A percentile compares a stretch with the other conserved stretches of the same genome.
These are phyloP conservation scores for Heliconius cydno DNA, from an alignment of 2,888 invertebrate genomes.

Conservation along the genomic window DNA sequence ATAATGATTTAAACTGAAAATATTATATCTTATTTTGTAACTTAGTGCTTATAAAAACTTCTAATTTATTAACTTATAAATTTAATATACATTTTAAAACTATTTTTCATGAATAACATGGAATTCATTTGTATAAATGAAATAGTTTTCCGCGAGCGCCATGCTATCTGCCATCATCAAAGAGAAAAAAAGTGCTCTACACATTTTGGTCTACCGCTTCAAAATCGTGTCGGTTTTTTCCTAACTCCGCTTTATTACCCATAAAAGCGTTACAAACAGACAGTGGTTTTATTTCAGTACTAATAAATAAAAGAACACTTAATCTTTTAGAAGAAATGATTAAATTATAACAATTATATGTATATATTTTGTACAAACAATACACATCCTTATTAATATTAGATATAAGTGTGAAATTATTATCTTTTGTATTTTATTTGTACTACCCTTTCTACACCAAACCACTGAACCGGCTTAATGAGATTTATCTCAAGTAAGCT, in stretches of 20 bases:
- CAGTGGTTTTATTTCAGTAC: slow-evolving; percentile 1
- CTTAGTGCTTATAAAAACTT: neutral
- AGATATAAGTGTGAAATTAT: neutral
- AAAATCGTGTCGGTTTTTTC: slow-evolving; percentile 7
- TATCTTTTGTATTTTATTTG: neutral
- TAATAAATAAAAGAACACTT: slow-evolving; percentile 13
- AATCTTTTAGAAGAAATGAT: slow-evolving; percentile 9
- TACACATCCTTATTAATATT: neutral
- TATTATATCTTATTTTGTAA: too few species aligned
- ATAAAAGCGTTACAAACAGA: slow-evolving; percentile 8
- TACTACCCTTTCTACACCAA: slow-evolving; percentile 2
- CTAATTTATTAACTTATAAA: neutral
- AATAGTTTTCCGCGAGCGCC: slow-evolving; percentile 3
- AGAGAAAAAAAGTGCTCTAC: neutral
- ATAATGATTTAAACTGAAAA: too few species aligned
- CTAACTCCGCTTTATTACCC: slow-evolving; percentile 9
- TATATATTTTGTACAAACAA: slow-evolving; percentile 2
- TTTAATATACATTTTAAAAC: neutral
- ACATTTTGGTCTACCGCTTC: slow-evolving; percentile 11
- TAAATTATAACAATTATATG: neutral
- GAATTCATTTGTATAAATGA: neutral
- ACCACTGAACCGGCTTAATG: slow-evolving; percentile 9
- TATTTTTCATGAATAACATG: slow-evolving; percentile 3
- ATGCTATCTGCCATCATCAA: slow-evolving; percentile 7
- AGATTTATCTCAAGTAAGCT: slow-evolving; percentile 10